Percentiles rank a stretch among this genome's conserved stretches.
Conservation (phyloP, 2,113 vertebrate species). For the Rafetus swinhoei region DNA sequence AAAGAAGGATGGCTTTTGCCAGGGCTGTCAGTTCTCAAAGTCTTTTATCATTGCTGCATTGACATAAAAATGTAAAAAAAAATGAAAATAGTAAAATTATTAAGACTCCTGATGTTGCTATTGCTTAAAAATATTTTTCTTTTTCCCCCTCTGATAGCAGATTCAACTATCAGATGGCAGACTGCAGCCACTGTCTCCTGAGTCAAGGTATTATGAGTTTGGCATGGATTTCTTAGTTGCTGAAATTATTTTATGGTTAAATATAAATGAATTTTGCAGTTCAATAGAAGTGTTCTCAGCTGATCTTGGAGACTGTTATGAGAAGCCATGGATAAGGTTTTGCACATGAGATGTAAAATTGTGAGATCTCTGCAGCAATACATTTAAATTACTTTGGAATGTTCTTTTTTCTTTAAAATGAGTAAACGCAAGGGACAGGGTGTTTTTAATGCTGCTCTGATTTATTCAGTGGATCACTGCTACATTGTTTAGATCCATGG, state of each 20-base stretch:
- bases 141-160: conserved; percentile 53
- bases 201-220: conserved; percentile 79
- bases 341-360: not conserved
- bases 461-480: not conserved
- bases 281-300: not conserved
- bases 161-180: conserved; percentile 78
- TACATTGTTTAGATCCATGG: not conserved
- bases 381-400: not conserved
- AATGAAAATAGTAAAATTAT: not conserved
- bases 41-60: not conserved
- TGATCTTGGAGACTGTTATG: not conserved
- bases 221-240: not conserved
- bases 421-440: not conserved
- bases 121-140: not conserved
- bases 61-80: not conserved
- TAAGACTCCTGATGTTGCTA: not conserved
- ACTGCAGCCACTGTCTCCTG: conserved; percentile 77
- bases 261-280: not conserved
- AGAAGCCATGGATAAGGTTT: not conserved
- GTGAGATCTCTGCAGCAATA: not conserved
- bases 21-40: not conserved
- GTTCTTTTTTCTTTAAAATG: not conserved
- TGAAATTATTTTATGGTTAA: not conserved
- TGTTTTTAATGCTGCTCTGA: not conserved
- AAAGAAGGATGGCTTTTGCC: not conserved